These are phyloP conservation scores for Pachycephala philippinensis DNA, from an alignment of 2,113 vertebrate genomes.

Conservation along the genomic window DNA sequence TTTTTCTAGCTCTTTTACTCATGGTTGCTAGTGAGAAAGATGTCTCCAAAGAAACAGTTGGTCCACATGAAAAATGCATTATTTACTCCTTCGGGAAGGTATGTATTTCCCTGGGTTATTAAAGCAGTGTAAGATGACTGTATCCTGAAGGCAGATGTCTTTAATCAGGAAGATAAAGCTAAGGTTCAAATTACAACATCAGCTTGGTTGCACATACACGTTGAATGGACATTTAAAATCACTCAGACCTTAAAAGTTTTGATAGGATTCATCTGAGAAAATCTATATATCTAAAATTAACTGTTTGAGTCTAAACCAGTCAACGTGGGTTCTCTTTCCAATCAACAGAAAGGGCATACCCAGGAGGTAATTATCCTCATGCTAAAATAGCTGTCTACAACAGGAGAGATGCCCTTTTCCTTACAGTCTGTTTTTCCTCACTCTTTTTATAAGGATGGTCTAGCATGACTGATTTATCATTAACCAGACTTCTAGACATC, in stretches of 20 bases:
- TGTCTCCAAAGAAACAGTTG: background rate
- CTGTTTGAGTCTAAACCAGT: background rate
- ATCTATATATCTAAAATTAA: background rate
- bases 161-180: background rate
- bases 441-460: background rate
- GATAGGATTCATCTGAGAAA: background rate
- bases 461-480: background rate
- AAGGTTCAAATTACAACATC: background rate
- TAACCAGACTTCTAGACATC: background rate
- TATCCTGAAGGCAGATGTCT: background rate
- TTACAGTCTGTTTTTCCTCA: background rate
- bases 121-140: background rate
- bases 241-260: background rate
- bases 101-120: background rate
- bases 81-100: background rate
- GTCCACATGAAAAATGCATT: background rate
- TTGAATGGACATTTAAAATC: background rate
- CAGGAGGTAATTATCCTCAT: background rate
- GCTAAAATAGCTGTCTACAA: background rate
- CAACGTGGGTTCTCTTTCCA: background rate
- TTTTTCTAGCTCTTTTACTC: background rate
- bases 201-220: rapidly evolving
- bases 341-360: background rate
- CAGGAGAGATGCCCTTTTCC: background rate
- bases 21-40: background rate